Conservation (phyloP, 2,797 vertebrate species). For the Sphenodon punctatus region DNA sequence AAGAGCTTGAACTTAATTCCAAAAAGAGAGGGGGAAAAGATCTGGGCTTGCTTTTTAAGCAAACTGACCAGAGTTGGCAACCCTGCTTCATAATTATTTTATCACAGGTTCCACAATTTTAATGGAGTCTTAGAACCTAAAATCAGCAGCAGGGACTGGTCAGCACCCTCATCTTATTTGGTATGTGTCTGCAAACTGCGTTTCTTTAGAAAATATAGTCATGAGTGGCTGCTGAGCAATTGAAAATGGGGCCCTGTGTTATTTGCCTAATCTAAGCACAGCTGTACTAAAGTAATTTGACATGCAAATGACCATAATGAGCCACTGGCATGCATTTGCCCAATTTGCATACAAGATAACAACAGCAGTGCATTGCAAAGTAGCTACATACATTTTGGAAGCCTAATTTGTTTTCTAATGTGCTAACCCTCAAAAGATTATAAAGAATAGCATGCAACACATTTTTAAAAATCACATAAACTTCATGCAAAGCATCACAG, state of each 20-base stretch:
- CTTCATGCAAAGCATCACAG: neutral
- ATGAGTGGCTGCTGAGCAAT: neutral
- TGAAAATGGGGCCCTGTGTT: neutral
- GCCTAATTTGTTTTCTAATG: neutral
- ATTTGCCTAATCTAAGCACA: constrained; percentile 7
- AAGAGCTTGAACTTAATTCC: constrained; percentile 36
- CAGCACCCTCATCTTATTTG: no score
- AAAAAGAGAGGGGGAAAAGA: constrained; percentile 8
- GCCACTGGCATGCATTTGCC: neutral
- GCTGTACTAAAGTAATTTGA: neutral
- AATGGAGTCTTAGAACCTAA: neutral
- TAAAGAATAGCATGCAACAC: neutral
- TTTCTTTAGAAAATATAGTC: no score
- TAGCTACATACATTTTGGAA: neutral
- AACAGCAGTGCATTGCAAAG: neutral
- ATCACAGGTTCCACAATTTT: neutral
- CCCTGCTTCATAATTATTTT: neutral
- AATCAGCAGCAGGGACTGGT: neutral
- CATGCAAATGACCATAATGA: constrained; percentile 18
- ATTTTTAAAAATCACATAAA: neutral
- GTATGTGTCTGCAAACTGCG: neutral
- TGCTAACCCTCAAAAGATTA: neutral
- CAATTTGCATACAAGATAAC: accelerated
- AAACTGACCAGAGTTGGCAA: neutral
- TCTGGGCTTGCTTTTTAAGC: constrained; percentile 32